phyloP scores from a whole-genome alignment of 2,888 invertebrate genomes.

The Flexamia atlantica region DNA sequence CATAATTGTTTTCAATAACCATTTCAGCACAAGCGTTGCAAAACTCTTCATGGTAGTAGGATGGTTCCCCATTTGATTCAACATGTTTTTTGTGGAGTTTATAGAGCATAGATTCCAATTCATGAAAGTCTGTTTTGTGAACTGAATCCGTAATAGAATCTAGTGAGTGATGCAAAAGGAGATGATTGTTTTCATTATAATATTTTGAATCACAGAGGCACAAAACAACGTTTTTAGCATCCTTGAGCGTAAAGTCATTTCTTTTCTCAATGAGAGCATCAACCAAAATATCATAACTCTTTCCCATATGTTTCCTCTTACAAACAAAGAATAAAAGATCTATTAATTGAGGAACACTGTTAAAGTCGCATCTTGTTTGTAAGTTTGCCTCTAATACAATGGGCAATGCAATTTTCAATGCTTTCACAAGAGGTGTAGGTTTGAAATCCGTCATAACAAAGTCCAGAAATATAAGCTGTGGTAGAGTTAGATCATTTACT shows the following conservation, averaged over 20 bases:
- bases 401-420: conserved; percentile 81
- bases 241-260: conserved; percentile 74
- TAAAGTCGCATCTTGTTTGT: conserved; percentile 78
- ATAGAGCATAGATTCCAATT: conserved; percentile 77
- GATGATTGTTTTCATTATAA: conserved; percentile 75
- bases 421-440: conserved; percentile 79
- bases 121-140: conserved; percentile 75
- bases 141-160: conserved; percentile 76
- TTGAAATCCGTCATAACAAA: conserved; percentile 78
- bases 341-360: conserved; percentile 76
- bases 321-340: conserved; percentile 79
- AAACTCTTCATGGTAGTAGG: conserved; percentile 80
- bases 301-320: conserved; percentile 76
- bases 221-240: conserved; percentile 78
- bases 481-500: conserved; percentile 79
- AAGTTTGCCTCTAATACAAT: conserved; percentile 82
- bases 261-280: conserved; percentile 75
- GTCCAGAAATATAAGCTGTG: conserved; percentile 81
- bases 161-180: conserved; percentile 77
- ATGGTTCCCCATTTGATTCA: conserved; percentile 3
- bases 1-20: conserved; percentile 76
- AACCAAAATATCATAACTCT: conserved; percentile 77
- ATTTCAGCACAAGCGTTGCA: conserved; percentile 78
- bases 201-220: conserved; percentile 77
- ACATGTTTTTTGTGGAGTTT: conserved; percentile 76